These are phyloP conservation scores for Darevskia nairensis DNA, from an alignment of 2,797 vertebrate genomes.

Conservation along the genomic window DNA sequence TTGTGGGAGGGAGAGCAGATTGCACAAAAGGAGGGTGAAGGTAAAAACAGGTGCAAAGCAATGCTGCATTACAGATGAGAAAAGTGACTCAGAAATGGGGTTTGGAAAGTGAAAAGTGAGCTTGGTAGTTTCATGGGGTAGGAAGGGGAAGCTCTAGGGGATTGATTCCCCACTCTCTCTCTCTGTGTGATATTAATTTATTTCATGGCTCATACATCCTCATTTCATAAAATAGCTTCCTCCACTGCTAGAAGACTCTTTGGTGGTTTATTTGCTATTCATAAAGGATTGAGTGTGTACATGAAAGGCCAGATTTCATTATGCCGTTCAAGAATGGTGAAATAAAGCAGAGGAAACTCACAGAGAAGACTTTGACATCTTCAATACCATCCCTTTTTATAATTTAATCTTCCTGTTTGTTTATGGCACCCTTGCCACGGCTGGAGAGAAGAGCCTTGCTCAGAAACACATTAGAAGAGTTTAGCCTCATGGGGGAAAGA, in stretches of 20 bases:
- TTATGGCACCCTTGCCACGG: background rate
- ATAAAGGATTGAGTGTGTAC: conserved; percentile 68
- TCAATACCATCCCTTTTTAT: conserved; percentile 18
- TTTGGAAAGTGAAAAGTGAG: too few species aligned
- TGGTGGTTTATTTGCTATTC: conserved; percentile 63
- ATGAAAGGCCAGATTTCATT: conserved; percentile 64
- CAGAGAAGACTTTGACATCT: conserved; percentile 34
- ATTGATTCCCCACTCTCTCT: background rate
- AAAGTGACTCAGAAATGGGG: too few species aligned
- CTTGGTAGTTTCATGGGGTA: too few species aligned
- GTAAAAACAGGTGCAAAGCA: too few species aligned
- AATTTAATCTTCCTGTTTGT: conserved; percentile 10
- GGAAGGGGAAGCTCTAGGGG: too few species aligned
- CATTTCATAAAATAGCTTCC: conserved; percentile 66
- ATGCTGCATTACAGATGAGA: too few species aligned
- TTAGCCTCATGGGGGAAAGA: background rate
- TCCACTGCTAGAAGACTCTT: conserved; percentile 63
- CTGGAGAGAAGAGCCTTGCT: background rate
- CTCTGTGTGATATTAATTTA: conserved; percentile 21
- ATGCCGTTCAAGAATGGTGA: conserved; percentile 46
- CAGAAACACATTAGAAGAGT: background rate
- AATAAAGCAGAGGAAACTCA: conserved; percentile 20
- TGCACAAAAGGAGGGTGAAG: too few species aligned
- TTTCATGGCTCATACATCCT: conserved; percentile 57
- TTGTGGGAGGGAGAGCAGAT: too few species aligned